Evolutionary conservation across 2,888 invertebrate species (phyloP), one percentile per base, ranked within the genome.

Genomic region (Dromius quadrimaculatus): DNA sequence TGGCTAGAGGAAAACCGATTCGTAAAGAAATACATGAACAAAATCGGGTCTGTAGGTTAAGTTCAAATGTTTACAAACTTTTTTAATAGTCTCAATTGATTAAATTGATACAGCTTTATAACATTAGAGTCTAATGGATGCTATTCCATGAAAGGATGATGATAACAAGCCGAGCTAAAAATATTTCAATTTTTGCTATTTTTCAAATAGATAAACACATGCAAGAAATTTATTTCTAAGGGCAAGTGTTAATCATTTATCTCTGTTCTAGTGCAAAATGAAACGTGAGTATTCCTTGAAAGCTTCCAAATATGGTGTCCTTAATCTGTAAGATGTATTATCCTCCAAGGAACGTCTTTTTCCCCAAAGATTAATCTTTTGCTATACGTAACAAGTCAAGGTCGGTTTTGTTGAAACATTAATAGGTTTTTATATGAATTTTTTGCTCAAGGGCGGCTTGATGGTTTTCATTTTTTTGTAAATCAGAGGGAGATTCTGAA

Each of bases 301-400:
- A 34, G 36, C 59, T 59, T 59, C 36, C n/a, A 59, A 59, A 59
- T 59, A 34, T 34, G 20, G 59, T 59, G 59, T 20, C 36, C 59
- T 59, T 59, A 59, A 59, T 59, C 59, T 59, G 36, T 59, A 59
- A 59, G 36, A 59, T 59, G 36, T 59, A 59, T 59, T 59, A 59
- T n/a, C 34, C 59, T 36, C 36, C 11, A 11, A 36, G 20, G 59
- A 59, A 19, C 47, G 11, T 59, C 34, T 20, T 59, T 59, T 59
- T 59, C 59, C 59, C 36, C 34, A 36, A 36, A 59, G 59, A 59
- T 59, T 59, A 59, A 59, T 59, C 59, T 59, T 59, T 59, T 59
- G 22, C 47, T 47, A 47, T 47, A 36, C 36, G 59, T 19, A 59
- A 34, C 59, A 36, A 59, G 36, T 36, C 59, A 59, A 59, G 59